Conservation (phyloP, 2,113 vertebrate species). For the Chaenogobius annularis region DNA sequence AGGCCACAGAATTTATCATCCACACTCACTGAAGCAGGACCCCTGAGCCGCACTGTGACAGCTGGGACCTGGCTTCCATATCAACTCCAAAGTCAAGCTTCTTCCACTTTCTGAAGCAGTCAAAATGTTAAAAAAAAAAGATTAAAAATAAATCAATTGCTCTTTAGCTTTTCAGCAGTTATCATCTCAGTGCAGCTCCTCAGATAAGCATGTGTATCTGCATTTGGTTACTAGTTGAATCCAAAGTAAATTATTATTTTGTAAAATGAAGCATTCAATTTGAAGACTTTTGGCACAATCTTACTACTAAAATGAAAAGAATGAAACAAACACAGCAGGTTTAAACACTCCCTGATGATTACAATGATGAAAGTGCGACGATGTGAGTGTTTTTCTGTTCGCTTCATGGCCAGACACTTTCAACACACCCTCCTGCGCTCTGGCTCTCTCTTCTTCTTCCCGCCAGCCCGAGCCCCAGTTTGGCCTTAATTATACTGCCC, state of each 20-base stretch:
- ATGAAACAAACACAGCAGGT: neutral
- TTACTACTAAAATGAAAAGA: neutral
- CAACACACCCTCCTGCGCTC: slow-evolving; percentile 30
- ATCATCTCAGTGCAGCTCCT: neutral
- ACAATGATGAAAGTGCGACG: neutral
- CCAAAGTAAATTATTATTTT: too few relatives aligned
- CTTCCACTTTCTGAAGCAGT: neutral
- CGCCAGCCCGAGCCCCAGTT: slow-evolving; percentile 23
- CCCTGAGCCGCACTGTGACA: slow-evolving; percentile 15
- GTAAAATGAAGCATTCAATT: too few relatives aligned
- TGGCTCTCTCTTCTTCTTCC: slow-evolving; percentile 40
- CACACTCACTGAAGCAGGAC: slow-evolving; percentile 51
- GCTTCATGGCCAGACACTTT: slow-evolving; percentile 33
- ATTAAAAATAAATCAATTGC: neutral
- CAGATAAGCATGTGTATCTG: neutral
- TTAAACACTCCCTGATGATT: neutral
- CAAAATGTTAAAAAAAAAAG: neutral
- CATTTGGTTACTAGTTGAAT: neutral
- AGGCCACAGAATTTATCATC: slow-evolving; percentile 55
- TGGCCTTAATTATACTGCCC: slow-evolving; percentile 49
- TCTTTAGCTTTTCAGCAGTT: neutral
- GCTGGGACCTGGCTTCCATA: slow-evolving; percentile 21
- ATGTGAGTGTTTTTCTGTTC: too few relatives aligned
- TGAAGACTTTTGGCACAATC: too few relatives aligned
- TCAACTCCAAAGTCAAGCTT: slow-evolving; percentile 20